A percentile compares a stretch with the other conserved stretches of the same genome.
Conservation (phyloP, 2,888 invertebrate genomes). For the Tetragonisca angustula region DNA sequence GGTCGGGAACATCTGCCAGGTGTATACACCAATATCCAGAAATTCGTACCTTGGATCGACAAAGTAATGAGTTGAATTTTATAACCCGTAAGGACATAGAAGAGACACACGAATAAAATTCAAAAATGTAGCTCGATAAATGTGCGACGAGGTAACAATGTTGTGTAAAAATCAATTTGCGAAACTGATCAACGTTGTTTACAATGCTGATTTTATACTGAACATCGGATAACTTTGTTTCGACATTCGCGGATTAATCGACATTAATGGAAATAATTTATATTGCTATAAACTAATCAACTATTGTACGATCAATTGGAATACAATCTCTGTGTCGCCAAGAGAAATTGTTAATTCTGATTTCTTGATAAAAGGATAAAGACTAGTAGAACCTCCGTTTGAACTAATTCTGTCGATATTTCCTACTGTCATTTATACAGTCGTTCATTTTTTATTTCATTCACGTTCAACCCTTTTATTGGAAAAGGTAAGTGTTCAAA, state of each 20-base stretch:
- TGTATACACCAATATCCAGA: conserved; percentile 96
- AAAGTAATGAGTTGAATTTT: conserved; percentile 88
- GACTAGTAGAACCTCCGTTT: no score
- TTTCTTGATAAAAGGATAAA: not conserved
- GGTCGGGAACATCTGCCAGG: conserved; percentile 95
- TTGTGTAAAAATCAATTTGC: not conserved
- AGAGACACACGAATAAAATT: not conserved
- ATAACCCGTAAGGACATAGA: not conserved
- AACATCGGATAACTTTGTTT: not conserved
- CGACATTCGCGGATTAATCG: not conserved
- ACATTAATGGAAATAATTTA: not conserved
- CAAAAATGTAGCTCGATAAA: not conserved
- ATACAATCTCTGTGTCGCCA: not conserved
- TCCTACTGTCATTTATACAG: not conserved
- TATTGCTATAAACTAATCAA: not conserved
- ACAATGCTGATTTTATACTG: not conserved
- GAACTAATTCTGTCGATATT: not conserved
- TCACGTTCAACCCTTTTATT: not conserved
- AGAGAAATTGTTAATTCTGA: not conserved
- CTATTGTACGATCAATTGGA: conserved; percentile 1
- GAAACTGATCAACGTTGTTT: conserved; percentile 25
- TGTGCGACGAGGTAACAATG: not conserved
- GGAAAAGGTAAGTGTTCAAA: no score
- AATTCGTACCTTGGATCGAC: conserved; percentile 96
- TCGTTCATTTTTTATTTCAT: not conserved